Percentiles rank a stretch among this genome's conserved stretches.
These are phyloP conservation scores for Phylloscopus trochilus DNA, from an alignment of 2,113 vertebrate genomes.

Conservation along the genomic window DNA sequence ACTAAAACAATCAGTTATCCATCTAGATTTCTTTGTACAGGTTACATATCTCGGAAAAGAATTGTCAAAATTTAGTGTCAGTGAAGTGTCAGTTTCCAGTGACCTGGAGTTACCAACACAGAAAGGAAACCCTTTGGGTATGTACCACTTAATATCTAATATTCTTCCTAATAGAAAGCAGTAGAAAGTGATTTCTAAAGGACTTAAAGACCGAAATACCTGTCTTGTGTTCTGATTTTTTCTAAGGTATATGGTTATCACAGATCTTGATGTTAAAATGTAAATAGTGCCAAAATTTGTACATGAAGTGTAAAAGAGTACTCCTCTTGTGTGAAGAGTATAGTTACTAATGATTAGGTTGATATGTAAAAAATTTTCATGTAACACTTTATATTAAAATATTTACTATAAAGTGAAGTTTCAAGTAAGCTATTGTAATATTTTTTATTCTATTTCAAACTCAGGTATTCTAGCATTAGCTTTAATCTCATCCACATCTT, in stretches of 20 bases:
- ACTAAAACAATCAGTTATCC: neutral
- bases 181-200: neutral
- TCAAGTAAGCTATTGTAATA: neutral
- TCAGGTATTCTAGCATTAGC: neutral
- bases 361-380: neutral
- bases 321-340: neutral
- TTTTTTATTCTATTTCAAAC: neutral
- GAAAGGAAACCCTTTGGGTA: conserved; percentile 50
- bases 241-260: neutral
- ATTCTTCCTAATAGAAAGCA: neutral
- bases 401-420: neutral
- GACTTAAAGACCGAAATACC: neutral
- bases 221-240: neutral
- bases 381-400: neutral
- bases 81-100: neutral
- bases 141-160: neutral
- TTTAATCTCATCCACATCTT: neutral
- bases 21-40: conserved; percentile 58
- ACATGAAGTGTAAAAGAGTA: neutral
- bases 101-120: neutral
- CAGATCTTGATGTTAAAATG: neutral
- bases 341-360: neutral
- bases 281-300: neutral
- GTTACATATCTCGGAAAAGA: conserved; percentile 75
- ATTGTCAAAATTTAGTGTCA: conserved; percentile 65